A percentile compares a stretch with the other conserved stretches of the same genome.
phyloP scores from a whole-genome alignment of 2,797 vertebrate species.

The Notolepis coatsorum region DNA sequence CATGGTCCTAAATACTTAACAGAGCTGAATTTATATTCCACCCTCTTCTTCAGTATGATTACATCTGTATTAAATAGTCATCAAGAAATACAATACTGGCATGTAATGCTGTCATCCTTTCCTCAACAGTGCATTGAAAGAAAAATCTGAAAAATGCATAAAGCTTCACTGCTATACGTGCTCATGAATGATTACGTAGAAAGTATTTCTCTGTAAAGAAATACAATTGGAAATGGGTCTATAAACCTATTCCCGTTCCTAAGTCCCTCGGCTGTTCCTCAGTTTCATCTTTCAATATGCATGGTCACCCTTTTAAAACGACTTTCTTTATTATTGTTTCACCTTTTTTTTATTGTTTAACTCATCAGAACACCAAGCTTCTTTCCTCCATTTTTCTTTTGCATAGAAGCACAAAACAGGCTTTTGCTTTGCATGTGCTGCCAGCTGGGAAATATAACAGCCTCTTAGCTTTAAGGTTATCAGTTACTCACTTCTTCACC shows the following conservation, averaged over 20 bases:
- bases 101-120: background rate
- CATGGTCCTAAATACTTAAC: too few relatives aligned
- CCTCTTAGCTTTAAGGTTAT: background rate
- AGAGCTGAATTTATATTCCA: too few relatives aligned
- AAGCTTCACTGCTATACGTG: background rate
- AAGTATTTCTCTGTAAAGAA: background rate
- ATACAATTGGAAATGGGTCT: background rate
- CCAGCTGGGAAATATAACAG: slow-evolving; percentile 2
- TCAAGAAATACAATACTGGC: background rate
- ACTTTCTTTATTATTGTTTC: background rate
- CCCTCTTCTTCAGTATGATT: slow-evolving; percentile 1
- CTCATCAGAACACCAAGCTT: background rate
- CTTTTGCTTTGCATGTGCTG: slow-evolving; percentile 61
- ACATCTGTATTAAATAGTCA: slow-evolving; percentile 11
- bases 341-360: background rate
- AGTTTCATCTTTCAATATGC: slow-evolving; percentile 40
- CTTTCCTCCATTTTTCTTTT: background rate
- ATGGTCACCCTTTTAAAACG: too few relatives aligned
- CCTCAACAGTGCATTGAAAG: slow-evolving; percentile 6
- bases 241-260: background rate
- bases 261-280: background rate
- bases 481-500: background rate
- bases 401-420: slow-evolving; percentile 8
- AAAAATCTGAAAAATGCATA: background rate
- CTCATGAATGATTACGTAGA: background rate